Evolutionary conservation across 2,888 invertebrate species (phyloP), one percentile per base, ranked within the genome.

Genomic region (Pandemis heparana): DNA sequence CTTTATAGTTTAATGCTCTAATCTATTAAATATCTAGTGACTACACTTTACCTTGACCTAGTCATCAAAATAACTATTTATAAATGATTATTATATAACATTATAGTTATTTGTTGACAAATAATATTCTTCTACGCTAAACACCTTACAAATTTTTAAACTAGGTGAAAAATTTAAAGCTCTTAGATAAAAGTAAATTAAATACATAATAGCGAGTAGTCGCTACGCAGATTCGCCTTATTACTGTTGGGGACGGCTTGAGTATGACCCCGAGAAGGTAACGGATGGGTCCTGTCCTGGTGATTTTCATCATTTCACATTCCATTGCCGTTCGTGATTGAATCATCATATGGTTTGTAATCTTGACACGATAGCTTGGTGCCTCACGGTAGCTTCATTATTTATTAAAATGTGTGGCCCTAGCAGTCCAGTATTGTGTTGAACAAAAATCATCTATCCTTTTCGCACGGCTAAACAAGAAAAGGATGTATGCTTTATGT

Each of bases 51-150:
- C 84, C 86, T 89, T 87, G 80, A 76, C 77, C 81, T 86, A 84
- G 81, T 85, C 82, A 81, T 83, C 81, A 77, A 87, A 86, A 88
- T 90, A 89, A 84, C 84, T 86, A 85, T 84, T 83, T 90, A 90
- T 81, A 78, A 78, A 76, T 79, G 77, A 80, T 70, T 78, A 77
- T 87, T 87, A 86, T 87, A 85, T 87, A 82, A 85, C 81, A 83
- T 79, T 85, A 85, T 88, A 89, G 85, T 84, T 88, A 91, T 90
- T 89, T 90, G 88, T 91, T 91, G 89, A 88, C 82, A 88, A 89
- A 82, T 70, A 91, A 86, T 94, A 93, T 94, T 94, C 94, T 94
- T 94, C 94, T 93, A 94, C 88, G 91, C 92, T 93, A 91, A 89
- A 89, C 87, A 88, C 86, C 86, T 90, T 87, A 91, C 88, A 89